Evolutionary conservation across 2,888 invertebrate species (phyloP).

Genomic region (Yponomeuta plumbellus): DNA sequence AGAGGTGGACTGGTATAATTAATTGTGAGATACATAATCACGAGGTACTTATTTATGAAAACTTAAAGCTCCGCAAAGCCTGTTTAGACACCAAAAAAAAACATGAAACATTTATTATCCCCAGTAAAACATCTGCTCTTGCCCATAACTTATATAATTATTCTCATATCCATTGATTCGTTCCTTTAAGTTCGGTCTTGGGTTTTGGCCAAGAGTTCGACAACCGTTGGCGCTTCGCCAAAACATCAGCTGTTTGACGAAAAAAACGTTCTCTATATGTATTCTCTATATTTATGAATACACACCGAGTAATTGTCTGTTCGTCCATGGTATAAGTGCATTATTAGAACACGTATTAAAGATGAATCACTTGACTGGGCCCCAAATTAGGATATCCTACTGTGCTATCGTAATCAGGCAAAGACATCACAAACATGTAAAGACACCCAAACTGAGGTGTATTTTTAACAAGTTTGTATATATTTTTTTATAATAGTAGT

Average conservation of each 20-base stretch:
- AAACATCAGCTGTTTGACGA: conserved; percentile 6
- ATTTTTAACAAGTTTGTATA: too few species aligned
- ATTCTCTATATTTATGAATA: neutral
- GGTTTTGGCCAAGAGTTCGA: conserved; percentile 3
- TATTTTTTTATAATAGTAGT: too few species aligned
- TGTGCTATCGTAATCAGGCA: too few species aligned
- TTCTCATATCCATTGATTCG: conserved; percentile 9
- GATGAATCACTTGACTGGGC: too few species aligned
- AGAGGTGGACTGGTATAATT: too few species aligned
- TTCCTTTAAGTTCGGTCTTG: conserved; percentile 10
- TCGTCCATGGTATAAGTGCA: too few species aligned
- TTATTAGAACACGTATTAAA: too few species aligned
- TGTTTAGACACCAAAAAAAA: neutral
- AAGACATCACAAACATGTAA: too few species aligned
- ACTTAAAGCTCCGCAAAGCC: neutral
- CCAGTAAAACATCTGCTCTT: conserved; percentile 1
- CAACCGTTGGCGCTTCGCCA: conserved; percentile 21
- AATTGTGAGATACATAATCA: too few species aligned
- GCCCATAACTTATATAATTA: neutral
- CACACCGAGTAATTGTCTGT: too few species aligned
- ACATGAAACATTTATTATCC: neutral
- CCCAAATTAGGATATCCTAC: too few species aligned
- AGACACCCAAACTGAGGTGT: too few species aligned
- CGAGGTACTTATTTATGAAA: neutral
- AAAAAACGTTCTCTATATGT: neutral